Evolutionary conservation across 2,113 vertebrate species (phyloP).

Genomic region (Chloroceryle aenea): DNA sequence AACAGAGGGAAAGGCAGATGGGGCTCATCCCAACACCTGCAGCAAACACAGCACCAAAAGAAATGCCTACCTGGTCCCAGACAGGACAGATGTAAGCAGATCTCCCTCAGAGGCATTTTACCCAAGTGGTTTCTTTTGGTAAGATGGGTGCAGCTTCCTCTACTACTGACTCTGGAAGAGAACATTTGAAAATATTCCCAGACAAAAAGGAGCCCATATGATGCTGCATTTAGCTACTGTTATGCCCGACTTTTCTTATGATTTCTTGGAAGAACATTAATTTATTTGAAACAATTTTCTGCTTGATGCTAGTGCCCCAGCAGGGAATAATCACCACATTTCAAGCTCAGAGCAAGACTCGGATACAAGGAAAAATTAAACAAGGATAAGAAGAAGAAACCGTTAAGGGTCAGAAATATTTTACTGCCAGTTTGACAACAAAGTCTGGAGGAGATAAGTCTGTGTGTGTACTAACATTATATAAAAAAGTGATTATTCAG

Average conservation of each 20-base stretch:
- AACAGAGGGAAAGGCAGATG: rapidly evolving
- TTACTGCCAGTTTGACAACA: slow-evolving; percentile 64
- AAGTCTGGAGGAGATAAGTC: slow-evolving; percentile 77
- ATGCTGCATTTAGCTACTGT: background rate
- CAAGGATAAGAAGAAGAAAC: slow-evolving; percentile 55
- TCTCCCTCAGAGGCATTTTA: background rate
- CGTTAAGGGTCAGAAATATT: slow-evolving; percentile 61
- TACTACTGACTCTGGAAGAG: background rate
- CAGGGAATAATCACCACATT: slow-evolving; percentile 47
- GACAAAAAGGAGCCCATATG: background rate
- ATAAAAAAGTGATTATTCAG: slow-evolving; percentile 87
- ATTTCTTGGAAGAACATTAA: slow-evolving; percentile 41
- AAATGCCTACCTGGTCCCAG: rapidly evolving
- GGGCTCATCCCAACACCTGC: background rate
- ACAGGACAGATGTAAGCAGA: background rate
- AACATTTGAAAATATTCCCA: background rate
- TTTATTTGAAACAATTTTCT: slow-evolving; percentile 50
- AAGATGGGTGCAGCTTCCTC: background rate
- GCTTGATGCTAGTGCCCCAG: background rate
- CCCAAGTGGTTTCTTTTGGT: rapidly evolving
- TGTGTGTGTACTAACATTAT: slow-evolving; percentile 71
- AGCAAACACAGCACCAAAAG: background rate
- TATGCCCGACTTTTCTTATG: background rate
- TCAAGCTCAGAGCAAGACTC: slow-evolving; percentile 38
- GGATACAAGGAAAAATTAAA: slow-evolving; percentile 44